Base-by-base conservation (phyloP, 2,113 vertebrate genomes). In the Hucho hucho region DNA sequence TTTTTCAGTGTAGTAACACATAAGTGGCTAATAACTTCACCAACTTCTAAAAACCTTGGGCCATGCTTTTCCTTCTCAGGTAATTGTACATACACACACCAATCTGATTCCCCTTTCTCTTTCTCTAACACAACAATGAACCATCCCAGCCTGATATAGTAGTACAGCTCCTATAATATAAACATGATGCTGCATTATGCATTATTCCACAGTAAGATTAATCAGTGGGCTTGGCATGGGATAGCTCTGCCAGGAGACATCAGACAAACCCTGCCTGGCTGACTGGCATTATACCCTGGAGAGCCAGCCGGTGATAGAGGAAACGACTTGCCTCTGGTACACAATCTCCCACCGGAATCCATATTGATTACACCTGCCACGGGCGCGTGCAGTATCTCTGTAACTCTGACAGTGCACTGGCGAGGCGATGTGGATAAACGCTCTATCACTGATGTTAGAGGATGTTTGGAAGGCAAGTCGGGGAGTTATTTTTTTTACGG, bases 341-440 rank as follows among this genome's bases (percentile, higher is more conserved):
- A 87, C 87, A 81, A 87, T 88, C 85, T 88, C 90, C 90, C 90
- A 83, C 86, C 81, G 87, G 89, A 89, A 86, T 89, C 90, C 85
- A 84, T 90, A 91, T 91, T 91, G 90, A 91, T 90, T 90, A 87
- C 85, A 90, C 84, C 90, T 90, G 88, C 90, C 87, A 90, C 86
- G 81, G 81, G 84, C 83, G 73, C 87, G 87, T 88, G 90, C 88
- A 85, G 80, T 80, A 87, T 83, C 88, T 84, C 78, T 83, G 86
- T 81, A 43, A 77, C 81, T 87, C 86, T 87, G 90, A 87, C 88
- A 89, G 89, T 83, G 87, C 13, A 88, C 86, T 83, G 87, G 87
- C 79, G 80, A 83, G 81, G 79, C 63, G 75, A 89, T 89, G 90
- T 90, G 84, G 88, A 90, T 90, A 89, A 88, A 88, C 84, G 85